Percentiles rank a stretch among this genome's conserved stretches.
phyloP scores from a whole-genome alignment of 2,888 invertebrate genomes.

The Phyllotreta striolata region DNA sequence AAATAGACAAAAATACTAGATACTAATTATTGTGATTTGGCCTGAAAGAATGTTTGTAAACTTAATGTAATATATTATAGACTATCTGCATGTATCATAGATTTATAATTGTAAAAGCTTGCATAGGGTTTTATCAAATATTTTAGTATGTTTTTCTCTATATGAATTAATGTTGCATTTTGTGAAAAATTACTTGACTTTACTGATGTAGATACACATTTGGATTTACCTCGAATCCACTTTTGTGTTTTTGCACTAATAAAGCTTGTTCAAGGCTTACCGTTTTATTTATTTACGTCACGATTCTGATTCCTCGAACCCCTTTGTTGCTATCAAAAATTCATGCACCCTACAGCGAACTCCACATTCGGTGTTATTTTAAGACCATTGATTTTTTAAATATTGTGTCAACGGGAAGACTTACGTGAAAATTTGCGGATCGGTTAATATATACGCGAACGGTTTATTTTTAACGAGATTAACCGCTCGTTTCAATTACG shows the following conservation, averaged over 20 bases:
- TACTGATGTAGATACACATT: constrained; percentile 47
- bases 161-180: constrained; percentile 59
- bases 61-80: constrained; percentile 57
- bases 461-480: too few species aligned
- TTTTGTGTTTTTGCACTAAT: constrained; percentile 48
- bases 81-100: constrained; percentile 55
- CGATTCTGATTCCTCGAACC: neutral
- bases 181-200: constrained; percentile 51
- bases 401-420: too few species aligned
- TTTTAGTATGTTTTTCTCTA: constrained; percentile 59
- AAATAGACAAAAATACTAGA: constrained; percentile 42
- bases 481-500: too few species aligned
- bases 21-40: constrained; percentile 58
- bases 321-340: neutral
- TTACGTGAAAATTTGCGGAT: too few species aligned
- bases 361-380: too few species aligned
- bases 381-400: too few species aligned
- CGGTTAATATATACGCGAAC: too few species aligned
- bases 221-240: constrained; percentile 29
- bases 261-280: constrained; percentile 49
- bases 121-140: constrained; percentile 58
- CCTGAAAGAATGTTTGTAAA: constrained; percentile 56
- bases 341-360: too few species aligned
- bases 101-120: constrained; percentile 56
- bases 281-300: constrained; percentile 31